Percentiles rank a stretch among this genome's conserved stretches.
Evolutionary conservation across 2,113 vertebrate genomes (phyloP).

Genomic region (Haliaeetus leucogaster): DNA sequence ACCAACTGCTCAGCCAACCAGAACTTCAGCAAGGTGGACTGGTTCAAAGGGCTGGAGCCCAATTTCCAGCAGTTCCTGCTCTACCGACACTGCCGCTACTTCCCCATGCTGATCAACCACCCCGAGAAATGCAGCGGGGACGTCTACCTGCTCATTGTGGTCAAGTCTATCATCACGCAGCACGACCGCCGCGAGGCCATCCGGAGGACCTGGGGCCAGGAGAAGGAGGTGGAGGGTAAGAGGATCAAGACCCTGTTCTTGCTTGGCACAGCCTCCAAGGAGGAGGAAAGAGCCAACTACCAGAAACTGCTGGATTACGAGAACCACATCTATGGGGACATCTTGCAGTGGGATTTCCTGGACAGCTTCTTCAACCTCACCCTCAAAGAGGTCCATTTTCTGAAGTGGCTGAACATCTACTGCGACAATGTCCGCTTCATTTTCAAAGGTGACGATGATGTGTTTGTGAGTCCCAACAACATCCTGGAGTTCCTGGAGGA

Average conservation of each 20-base stretch:
- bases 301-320: slow-evolving; percentile 95
- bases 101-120: slow-evolving; percentile 91
- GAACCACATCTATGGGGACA: slow-evolving; percentile 87
- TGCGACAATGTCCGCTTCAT: slow-evolving; percentile 80
- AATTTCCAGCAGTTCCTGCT: slow-evolving; percentile 90
- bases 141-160: slow-evolving; percentile 84
- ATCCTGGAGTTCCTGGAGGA: slow-evolving; percentile 87
- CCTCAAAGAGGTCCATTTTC: slow-evolving; percentile 94
- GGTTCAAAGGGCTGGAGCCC: slow-evolving; percentile 83
- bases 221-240: slow-evolving; percentile 78
- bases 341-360: slow-evolving; percentile 95
- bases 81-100: slow-evolving; percentile 92
- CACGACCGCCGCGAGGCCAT: slow-evolving; percentile 91
- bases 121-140: slow-evolving; percentile 84
- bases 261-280: slow-evolving; percentile 82
- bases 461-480: slow-evolving; percentile 89
- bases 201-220: slow-evolving; percentile 91
- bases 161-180: slow-evolving; percentile 92
- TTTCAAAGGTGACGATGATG: slow-evolving; percentile 94
- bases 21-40: slow-evolving; percentile 80
- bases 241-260: slow-evolving; percentile 85
- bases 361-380: slow-evolving; percentile 98
- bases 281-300: slow-evolving; percentile 84
- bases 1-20: slow-evolving; percentile 86
- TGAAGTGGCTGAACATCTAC: slow-evolving; percentile 92